phyloP scores from a whole-genome alignment of 1,140 invertebrate genomes.

The Ceratosolen fusciceps region DNA sequence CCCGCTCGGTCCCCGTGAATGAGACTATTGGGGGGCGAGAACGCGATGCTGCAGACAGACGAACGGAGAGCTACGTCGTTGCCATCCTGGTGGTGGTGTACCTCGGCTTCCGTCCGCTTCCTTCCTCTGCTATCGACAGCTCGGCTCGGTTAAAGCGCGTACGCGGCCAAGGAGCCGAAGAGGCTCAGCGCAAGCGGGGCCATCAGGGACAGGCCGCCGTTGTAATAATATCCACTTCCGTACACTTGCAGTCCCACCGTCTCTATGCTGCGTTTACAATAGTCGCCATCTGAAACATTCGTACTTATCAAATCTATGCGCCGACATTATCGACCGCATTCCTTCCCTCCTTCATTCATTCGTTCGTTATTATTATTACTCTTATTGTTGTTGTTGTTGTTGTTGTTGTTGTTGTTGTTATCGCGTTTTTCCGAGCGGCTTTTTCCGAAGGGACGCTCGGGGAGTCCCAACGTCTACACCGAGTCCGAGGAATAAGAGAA shows the following conservation, averaged over 20 bases:
- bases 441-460: too few relatives aligned
- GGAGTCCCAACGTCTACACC: too few relatives aligned
- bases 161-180: not conserved
- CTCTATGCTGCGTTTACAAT: constrained; percentile 88
- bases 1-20: not conserved
- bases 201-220: constrained; percentile 55
- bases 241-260: constrained; percentile 86
- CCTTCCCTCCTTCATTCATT: not conserved
- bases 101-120: not conserved
- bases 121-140: not conserved
- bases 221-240: constrained; percentile 84
- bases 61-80: not conserved
- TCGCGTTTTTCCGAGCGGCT: too few relatives aligned
- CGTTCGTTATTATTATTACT: too few relatives aligned
- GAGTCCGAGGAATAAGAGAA: too few relatives aligned
- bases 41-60: not conserved
- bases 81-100: not conserved
- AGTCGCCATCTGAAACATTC: constrained; percentile 79
- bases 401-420: too few relatives aligned
- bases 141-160: not conserved
- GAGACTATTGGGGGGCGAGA: too few relatives aligned
- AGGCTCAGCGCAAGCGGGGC: not conserved
- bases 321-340: too few relatives aligned
- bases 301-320: not conserved
- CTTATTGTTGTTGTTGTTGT: too few relatives aligned